Base-by-base conservation (phyloP, 1,140 invertebrate species). In the Olivierus martensii region DNA sequence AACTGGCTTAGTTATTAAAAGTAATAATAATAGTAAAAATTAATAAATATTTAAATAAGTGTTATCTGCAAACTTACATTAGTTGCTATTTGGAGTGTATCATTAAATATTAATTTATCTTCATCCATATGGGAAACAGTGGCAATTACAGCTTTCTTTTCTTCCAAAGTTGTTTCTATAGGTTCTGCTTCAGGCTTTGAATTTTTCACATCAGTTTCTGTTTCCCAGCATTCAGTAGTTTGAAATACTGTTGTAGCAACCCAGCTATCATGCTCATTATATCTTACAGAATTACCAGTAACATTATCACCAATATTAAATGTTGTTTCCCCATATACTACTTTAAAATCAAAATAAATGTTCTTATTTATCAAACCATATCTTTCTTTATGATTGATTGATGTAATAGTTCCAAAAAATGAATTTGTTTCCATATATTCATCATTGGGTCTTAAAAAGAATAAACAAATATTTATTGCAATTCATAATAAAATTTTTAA, bases 311-410 rank as follows among this genome's bases (percentile, higher is more conserved):
- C 48, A 18, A 46, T 38, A 39, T 18, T 34, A n/a, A 55, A 37
- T 36, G 45, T 14, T 35, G 41, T 19, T 1, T 42, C 12, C 2
- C 42, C 36, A 51, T 50, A 50, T 19, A 55, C n/a, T n/a, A 15
- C 44, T 18, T 50, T 21, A 50, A 55, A 55, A 17, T 21, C 19
- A 22, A 55, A 55, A 19, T 38, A 55, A 34, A 55, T 36, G 14
- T 11, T 14, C 38, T 38, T 34, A 14, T 55, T 35, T 12, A 55
- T 34, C 2, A 55, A 14, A 2, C 53, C 53, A 36, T 55, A 55
- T n/a, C 39, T 15, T 41, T 55, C 53, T 9, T 39, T 22, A n/a
- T 11, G n/a, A 19, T 55, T 55, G 1, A 55, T 39, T 17, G 19
- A 39, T 11, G 53, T 51, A 15, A 55, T 37, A 34, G 19, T 46